Evolutionary conservation across 1,140 invertebrate genomes (phyloP).

Genomic region (Coptotermes formosanus): DNA sequence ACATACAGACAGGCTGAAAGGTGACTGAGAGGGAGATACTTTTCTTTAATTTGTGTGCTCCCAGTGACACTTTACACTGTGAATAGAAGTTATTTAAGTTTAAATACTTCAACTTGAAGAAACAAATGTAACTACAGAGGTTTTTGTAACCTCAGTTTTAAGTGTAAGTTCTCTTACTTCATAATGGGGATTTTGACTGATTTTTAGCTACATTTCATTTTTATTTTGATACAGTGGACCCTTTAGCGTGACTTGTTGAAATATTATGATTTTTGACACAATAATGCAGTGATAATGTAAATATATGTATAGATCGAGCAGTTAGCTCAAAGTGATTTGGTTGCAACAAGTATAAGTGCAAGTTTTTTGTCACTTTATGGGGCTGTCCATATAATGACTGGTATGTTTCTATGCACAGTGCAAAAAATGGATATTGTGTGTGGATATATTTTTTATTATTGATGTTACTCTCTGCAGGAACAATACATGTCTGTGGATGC

Average conservation of each 20-base stretch:
- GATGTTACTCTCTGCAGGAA: not conserved
- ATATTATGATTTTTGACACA: not conserved
- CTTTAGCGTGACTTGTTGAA: not conserved
- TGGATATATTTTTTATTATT: constrained; percentile 15
- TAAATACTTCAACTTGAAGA: not conserved
- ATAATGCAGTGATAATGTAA: not conserved
- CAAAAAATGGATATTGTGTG: constrained; percentile 1
- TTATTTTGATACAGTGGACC: constrained; percentile 16
- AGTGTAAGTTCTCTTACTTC: not conserved
- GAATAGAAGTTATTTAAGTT: not conserved
- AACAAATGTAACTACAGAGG: not conserved
- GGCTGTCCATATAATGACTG: not conserved
- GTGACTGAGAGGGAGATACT: not conserved
- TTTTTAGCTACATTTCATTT: not conserved
- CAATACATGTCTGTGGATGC: not conserved
- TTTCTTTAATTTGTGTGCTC: not conserved
- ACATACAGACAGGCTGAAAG: not conserved
- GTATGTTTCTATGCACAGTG: not conserved
- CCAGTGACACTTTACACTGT: not conserved
- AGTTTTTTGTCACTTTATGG: not conserved
- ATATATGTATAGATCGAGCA: not conserved
- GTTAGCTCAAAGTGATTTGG: constrained; percentile 3
- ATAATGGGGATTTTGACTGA: constrained; percentile 2
- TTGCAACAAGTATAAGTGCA: not conserved
- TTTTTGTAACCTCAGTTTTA: not conserved